Base-by-base conservation (phyloP, 2,797 vertebrate species). In the Philypnodon macrostomus region DNA sequence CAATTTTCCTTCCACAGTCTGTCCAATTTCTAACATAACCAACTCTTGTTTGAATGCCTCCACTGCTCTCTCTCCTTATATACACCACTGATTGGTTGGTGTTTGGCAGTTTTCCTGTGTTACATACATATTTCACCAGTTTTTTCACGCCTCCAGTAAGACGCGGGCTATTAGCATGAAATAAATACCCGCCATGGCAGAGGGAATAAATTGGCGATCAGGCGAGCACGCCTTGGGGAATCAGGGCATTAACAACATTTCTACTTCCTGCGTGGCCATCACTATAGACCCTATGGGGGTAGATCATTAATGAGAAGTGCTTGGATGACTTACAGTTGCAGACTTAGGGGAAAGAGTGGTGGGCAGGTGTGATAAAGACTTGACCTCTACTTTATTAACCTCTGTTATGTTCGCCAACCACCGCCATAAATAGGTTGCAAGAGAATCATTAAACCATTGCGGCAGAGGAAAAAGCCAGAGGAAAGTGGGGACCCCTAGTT, bases 341-440 rank as follows among this genome's bases (percentile, higher is more conserved):
- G 51, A 32, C 58, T 56, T 67, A 30, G 13, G 48, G 51, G 45
- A 71, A 72, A 73, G 60, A 35, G 62, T 27, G 44, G 49, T 51
- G 56, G 51, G 71, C 59, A 79, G 78, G 78, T 78, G 70, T 30
- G 80, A 83, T 79, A 74, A 75, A 77, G 69, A 63, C 48, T 62
- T 73, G 72, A 73, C 80, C 79, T 73, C 55, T 45, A 73, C 75
- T 80, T 86, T 77, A 85, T 83, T 81, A 83, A 82, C 75, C 75
- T 70, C 53, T 67, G 70, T 78, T 79, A 74, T 79, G 72, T 67
- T 84, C 72, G 64, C 70, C 63, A 60, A 75, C 75, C 47, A 48
- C 34, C 47, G 53, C 57, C 55, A 50, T 83, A 70, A 80, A 79
- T 68, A 77, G 69, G 55, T 62, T 77, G 59, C 53, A 18, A 45